These are phyloP conservation scores for Gulo gulo DNA, from an alignment of 2,113 vertebrate species.

Conservation along the genomic window DNA sequence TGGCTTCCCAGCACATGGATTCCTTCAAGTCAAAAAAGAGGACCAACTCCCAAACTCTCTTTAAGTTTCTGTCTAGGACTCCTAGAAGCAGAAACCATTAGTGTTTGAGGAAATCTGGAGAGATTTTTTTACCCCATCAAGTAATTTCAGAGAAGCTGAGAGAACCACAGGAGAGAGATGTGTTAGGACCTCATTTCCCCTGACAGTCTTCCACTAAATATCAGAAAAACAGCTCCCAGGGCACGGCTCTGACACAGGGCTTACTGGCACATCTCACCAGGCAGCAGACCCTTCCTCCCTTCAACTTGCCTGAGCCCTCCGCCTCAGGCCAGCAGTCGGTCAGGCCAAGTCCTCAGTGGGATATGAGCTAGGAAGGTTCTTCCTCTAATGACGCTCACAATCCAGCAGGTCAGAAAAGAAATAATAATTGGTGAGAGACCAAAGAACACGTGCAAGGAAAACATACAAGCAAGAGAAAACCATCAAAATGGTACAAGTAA, in stretches of 20 bases:
- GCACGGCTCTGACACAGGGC: conserved; percentile 19
- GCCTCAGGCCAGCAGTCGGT: background rate
- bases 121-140: background rate
- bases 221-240: conserved; percentile 57
- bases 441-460: background rate
- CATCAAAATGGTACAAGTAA: background rate
- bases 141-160: background rate
- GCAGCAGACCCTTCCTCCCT: background rate
- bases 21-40: background rate
- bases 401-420: background rate
- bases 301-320: background rate
- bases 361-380: background rate
- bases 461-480: background rate
- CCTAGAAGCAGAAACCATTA: background rate
- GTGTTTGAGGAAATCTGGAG: background rate
- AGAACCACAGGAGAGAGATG: background rate
- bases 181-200: background rate
- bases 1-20: background rate
- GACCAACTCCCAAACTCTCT: background rate
- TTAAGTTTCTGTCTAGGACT: background rate
- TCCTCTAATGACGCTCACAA: background rate
- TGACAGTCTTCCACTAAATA: conserved; percentile 72
- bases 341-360: conserved; percentile 55
- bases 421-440: background rate
- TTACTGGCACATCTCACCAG: background rate